Evolutionary conservation across 2,888 invertebrate genomes (phyloP).

Genomic region (Ennomos quercinarius): DNA sequence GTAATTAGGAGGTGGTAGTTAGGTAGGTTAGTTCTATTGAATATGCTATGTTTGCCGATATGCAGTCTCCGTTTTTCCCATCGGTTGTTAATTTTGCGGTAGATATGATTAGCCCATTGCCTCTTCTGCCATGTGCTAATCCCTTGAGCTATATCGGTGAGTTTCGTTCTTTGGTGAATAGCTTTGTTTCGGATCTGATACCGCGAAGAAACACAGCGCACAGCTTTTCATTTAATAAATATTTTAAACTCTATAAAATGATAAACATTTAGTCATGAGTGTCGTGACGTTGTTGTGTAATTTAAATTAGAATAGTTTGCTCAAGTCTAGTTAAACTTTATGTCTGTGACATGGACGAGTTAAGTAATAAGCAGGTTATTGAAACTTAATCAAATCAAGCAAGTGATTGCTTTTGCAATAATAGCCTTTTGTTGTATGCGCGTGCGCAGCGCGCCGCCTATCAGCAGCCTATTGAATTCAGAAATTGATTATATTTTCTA

Average conservation of each 20-base stretch:
- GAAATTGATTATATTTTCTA: slow-evolving; percentile 74
- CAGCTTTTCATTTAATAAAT: neutral
- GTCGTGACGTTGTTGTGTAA: too few species aligned
- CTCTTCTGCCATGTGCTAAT: too few species aligned
- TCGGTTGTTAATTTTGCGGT: too few species aligned
- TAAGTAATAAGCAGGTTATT: slow-evolving; percentile 55
- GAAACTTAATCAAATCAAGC: slow-evolving; percentile 77
- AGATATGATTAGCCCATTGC: too few species aligned
- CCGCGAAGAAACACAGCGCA: too few species aligned
- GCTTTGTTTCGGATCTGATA: too few species aligned
- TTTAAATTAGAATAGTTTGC: slow-evolving; percentile 9
- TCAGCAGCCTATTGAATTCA: slow-evolving; percentile 59
- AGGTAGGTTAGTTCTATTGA: too few species aligned
- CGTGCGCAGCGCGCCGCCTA: slow-evolving; percentile 62
- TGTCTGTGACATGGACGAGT: slow-evolving; percentile 33
- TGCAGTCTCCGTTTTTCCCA: too few species aligned
- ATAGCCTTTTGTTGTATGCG: slow-evolving; percentile 62
- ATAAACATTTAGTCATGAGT: neutral
- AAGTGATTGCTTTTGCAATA: slow-evolving; percentile 66
- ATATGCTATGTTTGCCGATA: too few species aligned
- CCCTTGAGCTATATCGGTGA: too few species aligned
- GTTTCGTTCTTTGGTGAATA: too few species aligned
- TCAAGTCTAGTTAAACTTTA: slow-evolving; percentile 30
- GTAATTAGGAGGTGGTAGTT: too few species aligned
- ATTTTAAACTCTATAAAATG: neutral